phyloP scores from a whole-genome alignment of 2,797 vertebrate species.

The Amblyopsis hoosieri region DNA sequence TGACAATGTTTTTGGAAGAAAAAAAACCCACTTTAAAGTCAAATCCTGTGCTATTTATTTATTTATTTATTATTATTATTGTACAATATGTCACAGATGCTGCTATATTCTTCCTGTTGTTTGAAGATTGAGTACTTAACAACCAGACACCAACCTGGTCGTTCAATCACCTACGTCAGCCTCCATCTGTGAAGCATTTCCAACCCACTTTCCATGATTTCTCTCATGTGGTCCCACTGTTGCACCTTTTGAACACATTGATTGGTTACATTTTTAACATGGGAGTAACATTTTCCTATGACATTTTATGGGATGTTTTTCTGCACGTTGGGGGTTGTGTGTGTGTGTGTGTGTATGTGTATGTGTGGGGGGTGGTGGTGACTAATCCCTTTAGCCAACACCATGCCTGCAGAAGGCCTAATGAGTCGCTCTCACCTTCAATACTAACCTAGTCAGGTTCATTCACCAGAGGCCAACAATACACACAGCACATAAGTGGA shows the following conservation, averaged over 20 bases:
- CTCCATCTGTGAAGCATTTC: constrained; percentile 61
- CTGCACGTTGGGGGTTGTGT: constrained; percentile 58
- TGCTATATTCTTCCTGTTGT: constrained; percentile 22
- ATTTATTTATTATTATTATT: no score
- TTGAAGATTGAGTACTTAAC: constrained; percentile 23
- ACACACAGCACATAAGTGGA: constrained; percentile 35
- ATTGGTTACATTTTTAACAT: constrained; percentile 54
- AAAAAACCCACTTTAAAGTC: no score
- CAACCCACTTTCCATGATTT: constrained; percentile 50
- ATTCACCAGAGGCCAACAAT: constrained; percentile 29
- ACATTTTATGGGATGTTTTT: constrained; percentile 52
- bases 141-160: constrained; percentile 28
- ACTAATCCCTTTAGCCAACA: constrained; percentile 59
- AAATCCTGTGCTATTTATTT: no score
- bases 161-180: constrained; percentile 37
- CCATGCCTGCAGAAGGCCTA: constrained; percentile 44
- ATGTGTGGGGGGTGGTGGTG: constrained; percentile 62
- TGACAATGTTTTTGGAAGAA: no score
- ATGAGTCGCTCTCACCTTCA: constrained; percentile 35
- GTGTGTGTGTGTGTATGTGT: constrained; percentile 33
- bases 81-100: constrained; percentile 6
- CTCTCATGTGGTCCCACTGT: constrained; percentile 32
- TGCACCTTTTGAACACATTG: constrained; percentile 49
- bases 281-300: constrained; percentile 52
- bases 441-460: constrained; percentile 14